These are phyloP conservation scores for Latrodectus elegans DNA, from an alignment of 2,888 invertebrate species.

Conservation along the genomic window DNA sequence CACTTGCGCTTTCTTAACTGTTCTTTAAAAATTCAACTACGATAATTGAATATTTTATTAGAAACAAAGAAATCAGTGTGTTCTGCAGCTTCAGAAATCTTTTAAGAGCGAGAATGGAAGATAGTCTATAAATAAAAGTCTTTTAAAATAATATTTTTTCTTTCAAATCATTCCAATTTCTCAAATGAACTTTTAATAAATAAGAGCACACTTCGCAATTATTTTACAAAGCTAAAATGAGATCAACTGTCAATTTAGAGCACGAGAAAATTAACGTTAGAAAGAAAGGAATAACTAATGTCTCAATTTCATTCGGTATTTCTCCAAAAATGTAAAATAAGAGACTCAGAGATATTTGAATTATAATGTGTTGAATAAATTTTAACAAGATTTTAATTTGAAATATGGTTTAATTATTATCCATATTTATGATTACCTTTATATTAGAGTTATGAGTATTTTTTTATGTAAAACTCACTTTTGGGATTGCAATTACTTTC, in stretches of 20 bases:
- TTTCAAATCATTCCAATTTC: background rate
- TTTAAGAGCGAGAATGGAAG: background rate
- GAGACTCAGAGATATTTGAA: too few relatives aligned
- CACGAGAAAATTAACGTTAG: background rate
- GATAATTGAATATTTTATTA: background rate
- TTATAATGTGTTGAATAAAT: too few relatives aligned
- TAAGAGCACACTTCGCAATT: background rate
- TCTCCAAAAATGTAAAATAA: background rate
- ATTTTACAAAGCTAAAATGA: background rate
- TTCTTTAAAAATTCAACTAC: background rate
- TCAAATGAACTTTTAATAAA: background rate
- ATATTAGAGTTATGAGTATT: too few relatives aligned
- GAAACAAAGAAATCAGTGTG: background rate
- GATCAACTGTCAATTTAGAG: background rate
- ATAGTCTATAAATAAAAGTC: background rate
- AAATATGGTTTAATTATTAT: too few relatives aligned
- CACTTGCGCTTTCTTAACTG: background rate
- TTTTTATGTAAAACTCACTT: too few relatives aligned
- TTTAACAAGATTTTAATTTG: too few relatives aligned
- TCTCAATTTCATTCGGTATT: background rate
- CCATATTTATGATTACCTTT: too few relatives aligned
- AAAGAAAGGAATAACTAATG: background rate
- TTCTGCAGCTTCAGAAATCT: background rate
- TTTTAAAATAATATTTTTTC: background rate
- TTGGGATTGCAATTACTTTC: too few relatives aligned